phyloP scores from a whole-genome alignment of 2,888 invertebrate genomes.

The Lissonota sp. region DNA sequence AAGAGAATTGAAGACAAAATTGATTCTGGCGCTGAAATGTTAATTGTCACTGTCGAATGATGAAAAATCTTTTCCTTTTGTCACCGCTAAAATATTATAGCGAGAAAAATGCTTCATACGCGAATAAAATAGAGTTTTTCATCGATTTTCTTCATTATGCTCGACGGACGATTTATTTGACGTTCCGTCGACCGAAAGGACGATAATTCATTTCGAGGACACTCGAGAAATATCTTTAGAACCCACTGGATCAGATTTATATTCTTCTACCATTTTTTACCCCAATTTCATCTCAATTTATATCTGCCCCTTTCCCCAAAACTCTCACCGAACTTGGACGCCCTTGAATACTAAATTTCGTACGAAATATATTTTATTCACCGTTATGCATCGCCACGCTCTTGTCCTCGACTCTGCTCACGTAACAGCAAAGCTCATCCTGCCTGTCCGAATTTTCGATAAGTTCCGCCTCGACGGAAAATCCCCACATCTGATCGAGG shows the following conservation, averaged over 20 bases:
- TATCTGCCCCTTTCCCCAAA: too few species aligned
- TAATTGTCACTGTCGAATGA: too few species aligned
- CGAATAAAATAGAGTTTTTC: not conserved
- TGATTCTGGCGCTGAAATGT: too few species aligned
- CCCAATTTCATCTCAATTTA: too few species aligned
- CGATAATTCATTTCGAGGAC: not conserved
- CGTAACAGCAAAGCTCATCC: conserved; percentile 98
- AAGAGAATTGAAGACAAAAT: too few species aligned
- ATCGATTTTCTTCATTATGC: not conserved
- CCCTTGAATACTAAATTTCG: not conserved
- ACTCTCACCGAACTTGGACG: not conserved
- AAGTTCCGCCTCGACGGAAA: conserved; percentile 98
- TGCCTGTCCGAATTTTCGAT: conserved; percentile 98
- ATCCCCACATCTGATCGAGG: conserved; percentile 98
- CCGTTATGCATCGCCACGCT: conserved; percentile 98
- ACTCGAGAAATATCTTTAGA: not conserved
- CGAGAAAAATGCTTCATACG: not conserved
- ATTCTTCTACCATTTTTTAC: too few species aligned
- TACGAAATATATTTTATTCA: conserved; percentile 83
- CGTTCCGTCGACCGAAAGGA: conserved; percentile 3
- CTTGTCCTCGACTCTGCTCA: conserved; percentile 97
- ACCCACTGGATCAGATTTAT: not conserved
- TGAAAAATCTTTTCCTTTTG: too few species aligned
- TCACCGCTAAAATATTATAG: too few species aligned
- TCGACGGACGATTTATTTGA: conserved; percentile 42